Conservation (phyloP, 2,888 invertebrate genomes). For the Diogma glabrata region DNA sequence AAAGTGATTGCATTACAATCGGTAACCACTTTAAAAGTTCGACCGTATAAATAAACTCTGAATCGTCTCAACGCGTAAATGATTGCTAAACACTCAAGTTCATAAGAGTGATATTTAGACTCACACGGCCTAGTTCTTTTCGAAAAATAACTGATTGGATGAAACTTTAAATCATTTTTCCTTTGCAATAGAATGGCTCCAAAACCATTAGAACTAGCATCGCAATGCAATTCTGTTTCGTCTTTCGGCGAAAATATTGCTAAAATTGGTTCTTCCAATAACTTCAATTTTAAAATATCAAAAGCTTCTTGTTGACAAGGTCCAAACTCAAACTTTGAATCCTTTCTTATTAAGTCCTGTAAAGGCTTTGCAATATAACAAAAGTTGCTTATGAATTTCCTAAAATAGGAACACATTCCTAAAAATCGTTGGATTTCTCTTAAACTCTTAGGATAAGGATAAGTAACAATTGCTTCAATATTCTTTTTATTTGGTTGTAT, state of each 20-base stretch:
- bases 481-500: neutral
- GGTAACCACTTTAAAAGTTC: slow-evolving; percentile 23
- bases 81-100: slow-evolving; percentile 16
- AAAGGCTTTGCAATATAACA: slow-evolving; percentile 24
- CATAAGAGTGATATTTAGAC: slow-evolving; percentile 13
- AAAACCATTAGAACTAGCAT: slow-evolving; percentile 22
- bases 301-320: slow-evolving; percentile 12
- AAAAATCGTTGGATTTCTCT: slow-evolving; percentile 20
- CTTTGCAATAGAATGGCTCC: slow-evolving; percentile 22
- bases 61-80: slow-evolving; percentile 14
- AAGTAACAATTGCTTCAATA: neutral
- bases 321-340: slow-evolving; percentile 15
- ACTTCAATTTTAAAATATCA: slow-evolving; percentile 12
- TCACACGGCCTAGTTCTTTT: slow-evolving; percentile 10
- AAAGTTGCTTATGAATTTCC: slow-evolving; percentile 23
- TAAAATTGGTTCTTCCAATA: slow-evolving; percentile 20
- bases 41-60: slow-evolving; percentile 14
- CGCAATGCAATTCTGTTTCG: slow-evolving; percentile 25
- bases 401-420: slow-evolving; percentile 18
- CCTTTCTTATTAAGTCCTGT: slow-evolving; percentile 21
- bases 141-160: slow-evolving; percentile 24
- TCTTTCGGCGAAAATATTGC: slow-evolving; percentile 21
- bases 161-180: slow-evolving; percentile 19
- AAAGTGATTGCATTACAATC: slow-evolving; percentile 22
- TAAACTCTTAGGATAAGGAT: slow-evolving; percentile 10